Evolutionary conservation across 2,113 vertebrate genomes (phyloP).

Genomic region (Perognathus longimembris): DNA sequence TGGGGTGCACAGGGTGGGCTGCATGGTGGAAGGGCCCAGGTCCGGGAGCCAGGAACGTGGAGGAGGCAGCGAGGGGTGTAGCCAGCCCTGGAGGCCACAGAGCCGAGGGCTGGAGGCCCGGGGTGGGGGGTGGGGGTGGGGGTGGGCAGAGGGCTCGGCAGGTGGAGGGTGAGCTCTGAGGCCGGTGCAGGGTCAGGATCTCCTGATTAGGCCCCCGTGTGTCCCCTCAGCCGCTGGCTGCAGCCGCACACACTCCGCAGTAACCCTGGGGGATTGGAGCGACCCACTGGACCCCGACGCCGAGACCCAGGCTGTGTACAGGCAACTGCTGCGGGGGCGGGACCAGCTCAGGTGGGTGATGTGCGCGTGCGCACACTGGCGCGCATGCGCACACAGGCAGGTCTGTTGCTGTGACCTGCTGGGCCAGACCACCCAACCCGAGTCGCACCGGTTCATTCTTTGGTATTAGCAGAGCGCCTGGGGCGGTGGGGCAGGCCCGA

Average conservation of each 20-base stretch:
- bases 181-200: background rate
- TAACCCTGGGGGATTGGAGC: conserved; percentile 93
- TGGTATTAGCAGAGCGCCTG: too few species aligned
- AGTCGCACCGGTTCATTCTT: too few species aligned
- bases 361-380: too few species aligned
- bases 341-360: conserved; percentile 89
- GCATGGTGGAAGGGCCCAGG: background rate
- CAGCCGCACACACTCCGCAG: conserved; percentile 93
- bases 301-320: conserved; percentile 92
- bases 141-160: too few species aligned
- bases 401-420: too few species aligned
- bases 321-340: conserved; percentile 90
- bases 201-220: background rate
- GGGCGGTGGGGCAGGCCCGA: too few species aligned
- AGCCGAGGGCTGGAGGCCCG: background rate
- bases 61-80: background rate
- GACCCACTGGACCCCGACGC: conserved; percentile 92
- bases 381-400: too few species aligned
- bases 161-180: background rate
- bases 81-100: background rate
- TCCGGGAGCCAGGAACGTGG: background rate
- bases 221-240: conserved; percentile 85
- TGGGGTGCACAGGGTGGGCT: too few species aligned
- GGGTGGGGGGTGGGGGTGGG: too few species aligned
- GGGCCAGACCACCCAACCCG: too few species aligned